Conservation (phyloP, 2,888 invertebrate species). For the Cheilosia vernalis region DNA sequence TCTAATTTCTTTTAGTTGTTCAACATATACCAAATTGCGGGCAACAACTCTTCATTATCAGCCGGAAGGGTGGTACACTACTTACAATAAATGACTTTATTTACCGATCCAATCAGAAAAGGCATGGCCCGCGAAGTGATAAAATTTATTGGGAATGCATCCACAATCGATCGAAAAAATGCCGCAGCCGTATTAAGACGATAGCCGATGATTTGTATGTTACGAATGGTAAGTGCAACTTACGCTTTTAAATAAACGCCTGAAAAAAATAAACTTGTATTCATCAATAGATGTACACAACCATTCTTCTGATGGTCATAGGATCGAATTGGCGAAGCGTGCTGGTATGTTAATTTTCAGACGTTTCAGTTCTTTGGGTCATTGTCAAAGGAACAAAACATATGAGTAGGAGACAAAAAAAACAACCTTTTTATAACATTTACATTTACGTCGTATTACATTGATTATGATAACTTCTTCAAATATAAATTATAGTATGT, state of each 20-base stretch:
- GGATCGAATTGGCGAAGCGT: slow-evolving; percentile 80
- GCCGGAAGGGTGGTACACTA: slow-evolving; percentile 82
- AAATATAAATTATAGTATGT: no score
- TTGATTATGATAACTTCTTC: no score
- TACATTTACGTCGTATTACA: no score
- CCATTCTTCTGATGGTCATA: slow-evolving; percentile 80
- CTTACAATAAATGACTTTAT: slow-evolving; percentile 82
- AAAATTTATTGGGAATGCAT: slow-evolving; percentile 84
- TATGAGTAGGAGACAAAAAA: background rate
- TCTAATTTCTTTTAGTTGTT: slow-evolving; percentile 77
- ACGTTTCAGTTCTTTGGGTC: slow-evolving; percentile 80
- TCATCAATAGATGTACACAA: slow-evolving; percentile 81
- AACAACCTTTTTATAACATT: background rate
- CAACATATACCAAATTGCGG: slow-evolving; percentile 81
- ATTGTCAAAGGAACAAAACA: slow-evolving; percentile 46
- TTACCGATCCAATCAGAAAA: slow-evolving; percentile 83
- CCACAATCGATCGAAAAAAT: slow-evolving; percentile 83
- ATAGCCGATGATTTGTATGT: slow-evolving; percentile 82
- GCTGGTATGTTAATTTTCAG: slow-evolving; percentile 81
- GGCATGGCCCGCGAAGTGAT: slow-evolving; percentile 81
- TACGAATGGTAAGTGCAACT: slow-evolving; percentile 80
- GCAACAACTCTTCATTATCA: slow-evolving; percentile 82
- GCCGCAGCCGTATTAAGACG: slow-evolving; percentile 83
- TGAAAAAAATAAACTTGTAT: background rate
- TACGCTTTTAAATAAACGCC: background rate